Evolutionary conservation across 1,140 invertebrate species (phyloP).

Genomic region (Zeugodacus cucurbitae): DNA sequence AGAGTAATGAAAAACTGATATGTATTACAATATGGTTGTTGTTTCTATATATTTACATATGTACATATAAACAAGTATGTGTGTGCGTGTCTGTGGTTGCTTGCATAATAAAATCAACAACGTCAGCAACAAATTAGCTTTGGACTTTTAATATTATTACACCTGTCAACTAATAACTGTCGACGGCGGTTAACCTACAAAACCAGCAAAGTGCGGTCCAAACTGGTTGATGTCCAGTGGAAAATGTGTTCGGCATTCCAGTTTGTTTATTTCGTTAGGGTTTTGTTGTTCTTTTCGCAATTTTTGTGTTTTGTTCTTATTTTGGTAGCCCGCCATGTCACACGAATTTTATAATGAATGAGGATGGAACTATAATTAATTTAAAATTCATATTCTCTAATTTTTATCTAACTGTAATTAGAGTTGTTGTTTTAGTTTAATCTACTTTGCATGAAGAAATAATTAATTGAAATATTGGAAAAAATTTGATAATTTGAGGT

Average conservation of each 20-base stretch:
- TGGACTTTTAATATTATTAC: slow-evolving; percentile 36
- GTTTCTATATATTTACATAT: neutral
- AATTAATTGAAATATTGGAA: neutral
- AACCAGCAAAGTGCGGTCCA: neutral
- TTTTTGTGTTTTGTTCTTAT: too few species aligned
- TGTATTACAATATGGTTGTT: too few species aligned
- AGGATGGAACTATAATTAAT: neutral
- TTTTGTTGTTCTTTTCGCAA: neutral
- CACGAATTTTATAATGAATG: slow-evolving; percentile 9
- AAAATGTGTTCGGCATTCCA: neutral
- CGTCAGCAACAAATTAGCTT: slow-evolving; percentile 22
- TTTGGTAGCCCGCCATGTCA: neutral
- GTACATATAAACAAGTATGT: neutral
- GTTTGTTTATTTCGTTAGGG: neutral
- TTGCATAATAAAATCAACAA: neutral
- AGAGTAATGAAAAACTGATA: neutral
- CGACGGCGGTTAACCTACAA: neutral
- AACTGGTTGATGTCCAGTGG: neutral
- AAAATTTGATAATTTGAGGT: too few species aligned
- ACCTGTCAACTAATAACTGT: slow-evolving; percentile 15
- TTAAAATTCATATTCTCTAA: neutral
- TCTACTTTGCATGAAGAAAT: neutral
- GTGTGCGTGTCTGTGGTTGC: neutral
- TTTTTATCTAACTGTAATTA: neutral
- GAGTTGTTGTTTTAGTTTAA: neutral